Evolutionary conservation across 2,888 invertebrate species (phyloP), one percentile per base, ranked within the genome.

Genomic region (Pseudolycoriella hygida): DNA sequence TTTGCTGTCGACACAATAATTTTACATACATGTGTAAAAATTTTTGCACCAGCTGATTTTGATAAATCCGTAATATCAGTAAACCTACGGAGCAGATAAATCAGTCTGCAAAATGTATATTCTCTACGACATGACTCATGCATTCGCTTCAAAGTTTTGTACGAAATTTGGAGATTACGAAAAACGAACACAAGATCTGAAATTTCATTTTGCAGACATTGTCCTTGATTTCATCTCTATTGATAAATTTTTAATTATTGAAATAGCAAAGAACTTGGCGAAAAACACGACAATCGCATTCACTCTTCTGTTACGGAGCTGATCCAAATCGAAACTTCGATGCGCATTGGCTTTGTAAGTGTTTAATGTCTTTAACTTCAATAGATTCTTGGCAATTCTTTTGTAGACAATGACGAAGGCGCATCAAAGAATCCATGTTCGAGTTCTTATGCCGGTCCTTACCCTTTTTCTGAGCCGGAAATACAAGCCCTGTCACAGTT

Each of bases 251-350:
- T 14, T 10, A 34, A 34, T 34, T 12, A 25, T 34, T 10, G 11
- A 4, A 10, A 14, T 12, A 76, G 76, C 64, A 73, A 40, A 71
- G 80, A 30, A 56, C 76, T 53, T 80, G 80, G 80, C 60, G 74
- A 17, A 80, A 80, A 53, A 79, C 78, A 11, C 67, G 79, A 39
- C 69, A 69, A 48, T 69, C 67, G 1, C 60, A 62, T 1, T 68
- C 70, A 12, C 5, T 14, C 4, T 14, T 34, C 42, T 50, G 41
- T 20, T 20, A 17, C 18, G 66, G 66, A 10, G 53, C 56, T 10
- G 65, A 65, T 54, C 53, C 52, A 8, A 65, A 65, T 50, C 57
- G 65, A 1, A 65, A 65, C 47, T 66, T 63, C n/a, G 55, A 60
- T 44, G 57, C 54, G 0, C 52, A 60, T 39, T 65, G 60, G 58